Percentiles rank a stretch among this genome's conserved stretches.
Conservation (phyloP, 2,888 invertebrate genomes). For the Nycteola revayana region DNA sequence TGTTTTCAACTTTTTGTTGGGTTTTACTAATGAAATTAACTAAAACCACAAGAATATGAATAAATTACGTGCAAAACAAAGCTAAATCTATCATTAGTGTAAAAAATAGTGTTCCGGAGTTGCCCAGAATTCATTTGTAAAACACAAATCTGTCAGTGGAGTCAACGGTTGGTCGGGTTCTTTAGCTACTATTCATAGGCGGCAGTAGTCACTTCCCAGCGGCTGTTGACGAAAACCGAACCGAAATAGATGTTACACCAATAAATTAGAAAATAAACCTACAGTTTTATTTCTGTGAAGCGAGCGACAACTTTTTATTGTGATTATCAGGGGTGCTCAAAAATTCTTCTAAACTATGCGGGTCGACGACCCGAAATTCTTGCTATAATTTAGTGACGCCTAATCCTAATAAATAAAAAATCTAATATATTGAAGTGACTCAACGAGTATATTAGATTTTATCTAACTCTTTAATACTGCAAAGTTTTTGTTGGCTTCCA, state of each 20-base stretch:
- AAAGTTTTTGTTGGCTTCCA: conserved; percentile 32
- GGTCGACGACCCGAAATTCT: conserved; percentile 65
- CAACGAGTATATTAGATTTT: conserved; percentile 30
- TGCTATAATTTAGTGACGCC: conserved; percentile 53
- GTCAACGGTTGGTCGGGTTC: conserved; percentile 52
- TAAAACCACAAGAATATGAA: too few relatives aligned
- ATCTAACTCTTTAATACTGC: conserved; percentile 22
- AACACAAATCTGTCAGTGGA: conserved; percentile 75
- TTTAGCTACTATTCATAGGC: conserved; percentile 65
- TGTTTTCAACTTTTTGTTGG: too few relatives aligned
- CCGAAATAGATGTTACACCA: conserved; percentile 66
- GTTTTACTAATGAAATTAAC: too few relatives aligned
- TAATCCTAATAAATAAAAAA: too few relatives aligned
- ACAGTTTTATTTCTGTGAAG: conserved; percentile 55
- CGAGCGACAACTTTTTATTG: conserved; percentile 56
- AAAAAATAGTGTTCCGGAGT: conserved; percentile 51
- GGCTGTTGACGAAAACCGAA: conserved; percentile 62
- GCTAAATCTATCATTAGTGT: conserved; percentile 49
- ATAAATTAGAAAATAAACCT: conserved; percentile 72
- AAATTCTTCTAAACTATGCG: conserved; percentile 38
- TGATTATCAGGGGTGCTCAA: conserved; percentile 60
- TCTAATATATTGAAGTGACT: conserved; percentile 50
- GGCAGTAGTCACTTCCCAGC: conserved; percentile 42
- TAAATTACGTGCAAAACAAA: conserved; percentile 38
- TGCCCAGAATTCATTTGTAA: conserved; percentile 59